Evolutionary conservation across 64 coral and sea anemone species (phyloP).

Genomic region (Montipora cactus): DNA sequence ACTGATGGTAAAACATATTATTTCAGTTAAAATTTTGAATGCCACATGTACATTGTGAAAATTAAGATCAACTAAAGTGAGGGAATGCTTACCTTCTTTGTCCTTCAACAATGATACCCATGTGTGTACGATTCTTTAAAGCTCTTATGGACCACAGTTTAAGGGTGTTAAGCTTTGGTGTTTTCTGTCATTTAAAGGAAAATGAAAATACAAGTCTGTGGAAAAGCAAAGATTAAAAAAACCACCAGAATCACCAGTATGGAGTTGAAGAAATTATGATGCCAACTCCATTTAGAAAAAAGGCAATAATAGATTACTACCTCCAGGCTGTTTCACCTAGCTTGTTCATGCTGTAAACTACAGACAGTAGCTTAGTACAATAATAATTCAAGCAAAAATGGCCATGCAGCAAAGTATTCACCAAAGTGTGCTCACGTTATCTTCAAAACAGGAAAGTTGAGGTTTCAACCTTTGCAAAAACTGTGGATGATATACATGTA

Average conservation of each 20-base stretch:
- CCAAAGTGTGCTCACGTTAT: too few relatives aligned
- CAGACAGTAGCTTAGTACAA: too few relatives aligned
- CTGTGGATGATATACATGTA: too few relatives aligned
- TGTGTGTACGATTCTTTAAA: constrained; percentile 48
- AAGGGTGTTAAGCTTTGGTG: constrained; percentile 18
- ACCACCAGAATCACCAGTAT: neutral
- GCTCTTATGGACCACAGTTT: constrained; percentile 67
- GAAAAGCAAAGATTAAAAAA: neutral
- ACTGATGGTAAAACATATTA: too few relatives aligned
- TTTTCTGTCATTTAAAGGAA: neutral
- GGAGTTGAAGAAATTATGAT: neutral
- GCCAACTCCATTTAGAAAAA: too few relatives aligned
- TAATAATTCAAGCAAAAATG: too few relatives aligned
- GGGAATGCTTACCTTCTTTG: constrained; percentile 56
- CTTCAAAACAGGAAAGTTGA: too few relatives aligned
- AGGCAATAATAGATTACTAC: too few relatives aligned
- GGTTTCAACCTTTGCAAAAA: too few relatives aligned
- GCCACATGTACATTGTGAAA: neutral
- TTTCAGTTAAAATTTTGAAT: neutral
- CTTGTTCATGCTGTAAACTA: too few relatives aligned
- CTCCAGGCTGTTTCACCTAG: too few relatives aligned
- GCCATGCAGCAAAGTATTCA: too few relatives aligned
- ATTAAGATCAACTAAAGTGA: neutral
- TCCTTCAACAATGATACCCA: constrained; percentile 83
- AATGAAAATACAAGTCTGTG: neutral